phyloP scores from a whole-genome alignment of 1,140 invertebrate genomes.

The Drosophila saltans region DNA sequence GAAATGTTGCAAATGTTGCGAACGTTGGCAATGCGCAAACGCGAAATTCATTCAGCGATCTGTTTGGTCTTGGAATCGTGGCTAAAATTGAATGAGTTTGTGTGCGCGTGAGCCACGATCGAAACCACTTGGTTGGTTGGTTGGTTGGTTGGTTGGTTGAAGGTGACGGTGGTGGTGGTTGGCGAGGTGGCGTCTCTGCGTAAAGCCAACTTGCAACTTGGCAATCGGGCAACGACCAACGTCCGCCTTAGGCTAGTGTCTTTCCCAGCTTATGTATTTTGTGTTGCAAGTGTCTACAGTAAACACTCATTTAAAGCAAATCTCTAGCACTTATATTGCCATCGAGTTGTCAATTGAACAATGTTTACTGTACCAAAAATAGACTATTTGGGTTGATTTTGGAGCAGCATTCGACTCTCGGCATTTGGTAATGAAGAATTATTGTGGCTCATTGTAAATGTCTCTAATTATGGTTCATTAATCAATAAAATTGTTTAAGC shows the following conservation, averaged over 20 bases:
- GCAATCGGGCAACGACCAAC: neutral
- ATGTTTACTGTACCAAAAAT: conserved; percentile 1
- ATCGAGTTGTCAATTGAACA: neutral
- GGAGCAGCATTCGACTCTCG: conserved; percentile 17
- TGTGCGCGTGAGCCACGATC: conserved; percentile 80
- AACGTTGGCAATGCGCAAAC: conserved; percentile 47
- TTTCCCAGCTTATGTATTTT: neutral
- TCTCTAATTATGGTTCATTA: conserved; percentile 83
- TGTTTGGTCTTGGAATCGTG: conserved; percentile 53
- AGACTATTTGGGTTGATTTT: neutral
- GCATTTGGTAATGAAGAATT: conserved; percentile 80
- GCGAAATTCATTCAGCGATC: conserved; percentile 63
- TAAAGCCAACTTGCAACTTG: conserved; percentile 15
- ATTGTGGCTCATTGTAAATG: conserved; percentile 79
- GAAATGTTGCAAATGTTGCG: conserved; percentile 18
- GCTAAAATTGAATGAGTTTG: conserved; percentile 75
- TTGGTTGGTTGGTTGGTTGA: too few species aligned
- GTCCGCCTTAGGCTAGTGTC: conserved; percentile 6
- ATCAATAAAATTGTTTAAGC: conserved; percentile 80
- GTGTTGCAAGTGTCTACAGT: neutral
- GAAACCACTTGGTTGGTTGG: conserved; percentile 24
- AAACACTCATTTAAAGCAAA: neutral
- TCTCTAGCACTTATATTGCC: neutral
- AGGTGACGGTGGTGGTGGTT: conserved; percentile 5
- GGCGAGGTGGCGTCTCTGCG: conserved; percentile 31